Base-by-base conservation (phyloP, 2,797 vertebrate genomes). In the Crax fasciolata region DNA sequence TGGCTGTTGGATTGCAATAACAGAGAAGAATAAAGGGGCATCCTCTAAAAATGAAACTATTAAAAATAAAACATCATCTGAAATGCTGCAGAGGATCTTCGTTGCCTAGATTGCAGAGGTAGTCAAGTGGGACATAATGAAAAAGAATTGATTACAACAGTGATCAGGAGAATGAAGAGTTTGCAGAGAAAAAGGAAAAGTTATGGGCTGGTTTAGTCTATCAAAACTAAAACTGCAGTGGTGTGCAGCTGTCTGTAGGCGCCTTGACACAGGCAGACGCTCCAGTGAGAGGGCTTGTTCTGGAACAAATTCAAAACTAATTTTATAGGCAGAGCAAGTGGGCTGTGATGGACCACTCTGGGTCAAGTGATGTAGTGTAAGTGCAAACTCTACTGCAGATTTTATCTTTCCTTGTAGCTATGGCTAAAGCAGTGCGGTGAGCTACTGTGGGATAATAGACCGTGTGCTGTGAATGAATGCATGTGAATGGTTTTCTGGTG, bases 191-290 rank as follows among this genome's bases (percentile, higher is more conserved):
- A 58, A 68, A 5, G n/a, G 46, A 30, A 38, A 23, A 62, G 28
- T 24, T 20, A 13, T 4, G 13, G 32, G 3, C 19, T 49, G 67
- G 19, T 9, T 83, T 28, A 44, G 61, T 18, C 8, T 43, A 41
- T 52, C n/a, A 24, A 35, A 88, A 57, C 39, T 27, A 19, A 38
- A 67, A 38, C 23, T 58, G 55, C 21, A 28, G 0, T 84, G 78
- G 10, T 44, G 4, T 63, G 0, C 76, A 67, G 62, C 25, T 58
- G 39, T 39, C 19, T 55, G 6, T 54, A 49, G 67, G 25, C 43
- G 51, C 10, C 0, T 2, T 55, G 55, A 58, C 35, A 13, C 2
- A 28, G 25, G 41, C 46, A 86, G 4, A 35, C 0, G 0, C 11
- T 10, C 49, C 24, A 41, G 9, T 57, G 51, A 79, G 71, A 59